Conservation (phyloP, 2,113 vertebrate genomes). For the Solenodon paradoxus region DNA sequence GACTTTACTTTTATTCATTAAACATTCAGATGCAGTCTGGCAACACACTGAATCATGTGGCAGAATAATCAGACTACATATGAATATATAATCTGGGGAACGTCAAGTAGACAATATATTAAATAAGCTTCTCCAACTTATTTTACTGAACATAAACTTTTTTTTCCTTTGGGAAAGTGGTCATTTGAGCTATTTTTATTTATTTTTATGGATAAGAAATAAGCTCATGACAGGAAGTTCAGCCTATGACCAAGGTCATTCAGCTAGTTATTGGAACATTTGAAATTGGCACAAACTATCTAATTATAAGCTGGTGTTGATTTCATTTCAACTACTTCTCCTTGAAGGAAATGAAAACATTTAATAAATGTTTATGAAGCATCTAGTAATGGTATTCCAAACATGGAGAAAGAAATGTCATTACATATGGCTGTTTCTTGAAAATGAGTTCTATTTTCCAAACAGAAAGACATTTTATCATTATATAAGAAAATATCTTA, state of each 20-base stretch:
- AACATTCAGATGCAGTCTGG: not conserved
- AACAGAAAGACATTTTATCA: not conserved
- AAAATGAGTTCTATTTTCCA: not conserved
- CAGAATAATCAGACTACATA: not conserved
- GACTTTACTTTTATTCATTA: not conserved
- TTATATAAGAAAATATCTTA: not conserved
- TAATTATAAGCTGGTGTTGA: not conserved
- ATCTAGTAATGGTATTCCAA: not conserved
- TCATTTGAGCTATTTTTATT: not conserved
- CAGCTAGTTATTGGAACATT: not conserved
- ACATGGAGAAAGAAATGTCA: not conserved
- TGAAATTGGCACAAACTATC: not conserved
- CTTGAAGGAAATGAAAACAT: not conserved
- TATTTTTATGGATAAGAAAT: not conserved
- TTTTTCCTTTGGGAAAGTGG: not conserved
- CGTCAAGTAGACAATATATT: not conserved
- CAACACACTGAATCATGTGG: not conserved
- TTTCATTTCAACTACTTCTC: not conserved
- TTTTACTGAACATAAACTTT: not conserved
- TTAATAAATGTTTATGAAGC: not conserved
- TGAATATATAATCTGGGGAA: not conserved
- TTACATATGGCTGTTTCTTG: not conserved
- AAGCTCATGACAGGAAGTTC: not conserved
- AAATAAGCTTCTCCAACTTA: not conserved
- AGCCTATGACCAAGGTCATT: not conserved